Conservation (phyloP, 2,797 vertebrate species). For the Cirrhinus mrigala region DNA sequence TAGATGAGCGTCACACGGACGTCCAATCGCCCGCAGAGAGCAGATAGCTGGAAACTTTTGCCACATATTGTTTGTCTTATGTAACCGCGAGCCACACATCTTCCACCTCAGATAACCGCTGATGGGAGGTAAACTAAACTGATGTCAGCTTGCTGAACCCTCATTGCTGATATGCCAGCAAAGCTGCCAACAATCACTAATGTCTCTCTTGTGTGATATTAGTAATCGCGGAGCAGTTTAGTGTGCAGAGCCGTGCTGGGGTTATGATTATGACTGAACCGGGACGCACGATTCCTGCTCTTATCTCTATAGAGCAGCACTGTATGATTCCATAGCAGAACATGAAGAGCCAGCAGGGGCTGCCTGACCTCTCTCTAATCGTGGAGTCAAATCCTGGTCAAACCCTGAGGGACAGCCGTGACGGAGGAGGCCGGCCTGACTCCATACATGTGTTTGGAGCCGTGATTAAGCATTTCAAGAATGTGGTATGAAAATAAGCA, state of each 20-base stretch:
- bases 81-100: slow-evolving; percentile 24
- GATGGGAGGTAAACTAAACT: slow-evolving; percentile 39
- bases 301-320: slow-evolving; percentile 25
- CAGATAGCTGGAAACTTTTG: slow-evolving; percentile 27
- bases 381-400: slow-evolving; percentile 48
- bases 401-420: slow-evolving; percentile 42
- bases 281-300: not conserved
- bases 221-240: not conserved
- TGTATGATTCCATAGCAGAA: slow-evolving; percentile 48
- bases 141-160: slow-evolving; percentile 33
- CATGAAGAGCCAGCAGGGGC: slow-evolving; percentile 41
- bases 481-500: slow-evolving; percentile 47
- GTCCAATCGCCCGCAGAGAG: not conserved
- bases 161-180: slow-evolving; percentile 18
- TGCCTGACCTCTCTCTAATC: slow-evolving; percentile 37
- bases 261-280: not conserved
- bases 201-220: not conserved
- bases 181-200: not conserved
- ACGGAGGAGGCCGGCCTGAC: slow-evolving; percentile 34
- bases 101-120: slow-evolving; percentile 35
- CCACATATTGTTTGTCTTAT: slow-evolving; percentile 41
- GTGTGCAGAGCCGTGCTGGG: not conserved
- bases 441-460: slow-evolving; percentile 45
- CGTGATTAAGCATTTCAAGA: slow-evolving; percentile 41
- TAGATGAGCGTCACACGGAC: slow-evolving; percentile 25